Evolutionary conservation across 2,797 vertebrate species (phyloP).

Genomic region (Gambelia wislizenii): DNA sequence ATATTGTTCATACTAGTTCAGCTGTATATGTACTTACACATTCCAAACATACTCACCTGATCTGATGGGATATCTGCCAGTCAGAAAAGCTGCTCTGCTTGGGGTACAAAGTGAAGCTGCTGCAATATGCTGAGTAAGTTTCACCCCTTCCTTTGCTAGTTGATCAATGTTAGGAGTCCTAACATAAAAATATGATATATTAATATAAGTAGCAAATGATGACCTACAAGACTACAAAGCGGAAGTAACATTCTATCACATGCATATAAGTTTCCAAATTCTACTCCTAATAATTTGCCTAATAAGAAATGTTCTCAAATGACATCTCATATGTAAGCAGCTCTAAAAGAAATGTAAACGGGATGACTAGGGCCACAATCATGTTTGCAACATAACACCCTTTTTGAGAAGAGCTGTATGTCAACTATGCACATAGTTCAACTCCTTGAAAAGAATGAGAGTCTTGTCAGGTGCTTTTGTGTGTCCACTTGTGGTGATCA

Average conservation of each 20-base stretch:
- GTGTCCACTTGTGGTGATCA: no score
- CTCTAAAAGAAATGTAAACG: not conserved
- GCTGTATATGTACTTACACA: not conserved
- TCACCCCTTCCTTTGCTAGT: conserved; percentile 87
- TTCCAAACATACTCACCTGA: conserved; percentile 75
- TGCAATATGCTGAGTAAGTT: conserved; percentile 88
- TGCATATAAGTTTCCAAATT: not conserved
- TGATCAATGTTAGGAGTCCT: conserved; percentile 90
- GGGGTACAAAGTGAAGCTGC: conserved; percentile 89
- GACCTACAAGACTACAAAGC: not conserved
- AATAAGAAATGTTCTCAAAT: not conserved
- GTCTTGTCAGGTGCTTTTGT: not conserved
- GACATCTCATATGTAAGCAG: not conserved
- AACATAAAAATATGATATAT: conserved; percentile 24
- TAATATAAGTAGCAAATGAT: not conserved
- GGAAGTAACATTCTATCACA: not conserved
- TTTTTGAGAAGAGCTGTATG: not conserved
- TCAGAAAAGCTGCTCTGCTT: conserved; percentile 88
- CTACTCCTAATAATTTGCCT: not conserved
- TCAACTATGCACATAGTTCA: not conserved
- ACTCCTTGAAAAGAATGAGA: not conserved
- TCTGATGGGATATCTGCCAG: conserved; percentile 86
- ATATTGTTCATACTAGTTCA: not conserved
- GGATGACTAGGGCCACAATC: not conserved
- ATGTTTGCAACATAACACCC: not conserved